Percentiles rank a stretch among this genome's conserved stretches.
These are phyloP conservation scores for Venusia cambrica DNA, from an alignment of 2,888 invertebrate genomes.

Conservation along the genomic window DNA sequence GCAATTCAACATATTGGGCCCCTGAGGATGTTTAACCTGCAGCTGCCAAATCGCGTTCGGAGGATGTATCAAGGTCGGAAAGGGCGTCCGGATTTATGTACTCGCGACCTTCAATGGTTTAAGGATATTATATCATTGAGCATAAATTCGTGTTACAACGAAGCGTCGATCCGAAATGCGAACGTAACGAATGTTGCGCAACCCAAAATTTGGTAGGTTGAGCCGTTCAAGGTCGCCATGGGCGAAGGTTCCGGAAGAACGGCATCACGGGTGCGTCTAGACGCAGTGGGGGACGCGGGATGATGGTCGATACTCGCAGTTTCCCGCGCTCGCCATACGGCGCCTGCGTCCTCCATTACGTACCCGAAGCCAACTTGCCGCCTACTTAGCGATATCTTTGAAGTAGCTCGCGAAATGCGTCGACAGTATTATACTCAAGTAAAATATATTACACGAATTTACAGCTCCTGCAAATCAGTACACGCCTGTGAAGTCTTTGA, in stretches of 20 bases:
- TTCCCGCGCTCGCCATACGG: conserved; percentile 71
- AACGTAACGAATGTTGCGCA: conserved; percentile 58
- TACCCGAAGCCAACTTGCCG: conserved; percentile 52
- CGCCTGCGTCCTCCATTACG: conserved; percentile 68
- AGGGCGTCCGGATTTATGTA: conserved; percentile 63
- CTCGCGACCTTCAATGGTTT: conserved; percentile 53
- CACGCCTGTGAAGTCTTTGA: too few relatives aligned
- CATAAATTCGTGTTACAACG: conserved; percentile 46
- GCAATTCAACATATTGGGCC: conserved; percentile 40
- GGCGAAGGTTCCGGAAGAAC: conserved; percentile 77
- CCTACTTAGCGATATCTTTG: conserved; percentile 45
- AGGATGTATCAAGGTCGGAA: conserved; percentile 70
- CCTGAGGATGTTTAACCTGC: conserved; percentile 58
- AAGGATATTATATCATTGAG: conserved; percentile 33
- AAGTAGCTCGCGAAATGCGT: conserved; percentile 19
- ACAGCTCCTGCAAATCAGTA: too few relatives aligned
- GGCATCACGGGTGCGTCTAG: conserved; percentile 74
- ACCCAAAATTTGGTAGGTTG: conserved; percentile 75
- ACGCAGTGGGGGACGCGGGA: conserved; percentile 64
- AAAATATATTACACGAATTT: too few relatives aligned
- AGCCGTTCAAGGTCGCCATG: conserved; percentile 76
- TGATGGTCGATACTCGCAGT: conserved; percentile 76
- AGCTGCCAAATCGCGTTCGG: conserved; percentile 44
- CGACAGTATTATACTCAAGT: conserved; percentile 5
- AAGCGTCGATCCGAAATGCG: conserved; percentile 48